These are phyloP conservation scores for Pavo muticus DNA, from an alignment of 2,113 vertebrate species.

Conservation along the genomic window DNA sequence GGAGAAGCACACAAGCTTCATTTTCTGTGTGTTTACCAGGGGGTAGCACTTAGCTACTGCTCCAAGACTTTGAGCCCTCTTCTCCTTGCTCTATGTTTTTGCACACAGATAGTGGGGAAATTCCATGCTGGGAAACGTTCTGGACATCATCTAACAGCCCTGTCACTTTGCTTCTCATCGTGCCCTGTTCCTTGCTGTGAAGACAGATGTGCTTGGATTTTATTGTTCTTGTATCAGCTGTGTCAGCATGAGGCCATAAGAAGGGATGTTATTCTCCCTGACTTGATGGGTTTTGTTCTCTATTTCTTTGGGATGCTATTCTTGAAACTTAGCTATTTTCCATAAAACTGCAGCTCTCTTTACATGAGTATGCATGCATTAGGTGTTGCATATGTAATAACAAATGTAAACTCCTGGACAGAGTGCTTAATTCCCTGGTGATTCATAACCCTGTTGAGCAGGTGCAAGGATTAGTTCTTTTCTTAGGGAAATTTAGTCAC, in stretches of 20 bases:
- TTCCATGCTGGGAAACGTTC: slow-evolving; percentile 57
- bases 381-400: slow-evolving; percentile 14
- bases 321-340: neutral
- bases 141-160: neutral
- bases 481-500: slow-evolving; percentile 42
- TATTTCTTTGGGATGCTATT: neutral
- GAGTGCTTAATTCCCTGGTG: slow-evolving; percentile 10
- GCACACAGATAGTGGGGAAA: neutral
- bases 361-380: neutral
- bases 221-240: neutral
- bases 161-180: neutral
- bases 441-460: slow-evolving; percentile 10
- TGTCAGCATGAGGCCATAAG: neutral
- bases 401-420: slow-evolving; percentile 1
- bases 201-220: slow-evolving; percentile 63
- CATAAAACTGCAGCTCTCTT: neutral
- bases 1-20: neutral
- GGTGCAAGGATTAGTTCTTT: slow-evolving; percentile 33
- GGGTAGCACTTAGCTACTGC: slow-evolving; percentile 47
- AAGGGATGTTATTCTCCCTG: neutral
- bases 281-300: neutral
- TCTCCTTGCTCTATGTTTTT: neutral
- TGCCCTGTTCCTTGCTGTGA: slow-evolving; percentile 44
- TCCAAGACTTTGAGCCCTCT: slow-evolving; percentile 33
- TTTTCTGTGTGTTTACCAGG: neutral